These are phyloP conservation scores for Gymnocypris eckloni DNA, from an alignment of 2,797 vertebrate species.

Conservation along the genomic window DNA sequence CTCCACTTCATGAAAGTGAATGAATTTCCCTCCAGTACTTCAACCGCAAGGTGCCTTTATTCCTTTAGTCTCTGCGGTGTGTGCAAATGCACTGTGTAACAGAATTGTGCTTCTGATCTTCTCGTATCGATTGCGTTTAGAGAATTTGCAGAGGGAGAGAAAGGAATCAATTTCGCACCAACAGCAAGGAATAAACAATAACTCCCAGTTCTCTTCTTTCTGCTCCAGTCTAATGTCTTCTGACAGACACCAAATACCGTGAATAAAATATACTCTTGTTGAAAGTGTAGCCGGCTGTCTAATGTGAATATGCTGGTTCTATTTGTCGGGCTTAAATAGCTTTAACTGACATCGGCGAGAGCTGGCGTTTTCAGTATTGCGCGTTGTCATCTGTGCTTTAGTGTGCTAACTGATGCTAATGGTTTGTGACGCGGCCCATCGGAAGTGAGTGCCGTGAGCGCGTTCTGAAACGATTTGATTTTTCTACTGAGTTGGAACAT, in stretches of 20 bases:
- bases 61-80: neutral
- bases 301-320: constrained; percentile 14
- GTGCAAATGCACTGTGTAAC: constrained; percentile 34
- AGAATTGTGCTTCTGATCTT: constrained; percentile 51
- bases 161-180: constrained; percentile 53
- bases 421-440: constrained; percentile 58
- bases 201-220: constrained; percentile 39
- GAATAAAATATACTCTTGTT: constrained; percentile 27
- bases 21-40: neutral
- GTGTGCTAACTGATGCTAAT: constrained; percentile 51
- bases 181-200: constrained; percentile 58
- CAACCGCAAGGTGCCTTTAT: constrained; percentile 21
- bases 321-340: constrained; percentile 14
- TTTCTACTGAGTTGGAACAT: constrained; percentile 41
- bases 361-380: constrained; percentile 7
- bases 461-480: neutral
- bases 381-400: constrained; percentile 19
- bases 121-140: constrained; percentile 54
- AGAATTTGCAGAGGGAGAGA: constrained; percentile 42
- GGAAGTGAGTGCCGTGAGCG: neutral
- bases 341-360: constrained; percentile 44
- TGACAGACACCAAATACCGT: constrained; percentile 22
- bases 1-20: constrained; percentile 3
- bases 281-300: constrained; percentile 40
- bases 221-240: constrained; percentile 41